Conservation (phyloP, 2,113 vertebrate genomes). For the Oncorhynchus mykiss region DNA sequence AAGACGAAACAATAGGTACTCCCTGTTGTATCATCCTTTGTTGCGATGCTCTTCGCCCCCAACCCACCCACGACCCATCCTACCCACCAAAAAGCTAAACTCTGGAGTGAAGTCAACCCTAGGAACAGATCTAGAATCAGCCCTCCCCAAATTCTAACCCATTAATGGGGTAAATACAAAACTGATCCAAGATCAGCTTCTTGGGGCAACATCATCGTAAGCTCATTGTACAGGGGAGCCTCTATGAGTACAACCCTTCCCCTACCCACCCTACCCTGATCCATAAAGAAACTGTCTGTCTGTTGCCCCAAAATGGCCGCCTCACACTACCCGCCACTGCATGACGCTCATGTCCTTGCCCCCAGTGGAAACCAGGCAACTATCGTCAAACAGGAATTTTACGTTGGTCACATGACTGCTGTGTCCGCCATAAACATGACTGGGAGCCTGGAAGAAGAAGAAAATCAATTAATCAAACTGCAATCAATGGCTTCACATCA, state of each 20-base stretch:
- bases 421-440: slow-evolving; percentile 89
- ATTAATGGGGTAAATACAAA: too few relatives aligned
- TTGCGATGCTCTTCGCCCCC: slow-evolving; percentile 34
- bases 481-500: neutral
- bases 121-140: neutral
- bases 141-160: too few relatives aligned
- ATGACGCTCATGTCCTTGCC: slow-evolving; percentile 98
- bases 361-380: slow-evolving; percentile 93
- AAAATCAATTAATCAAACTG: neutral
- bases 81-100: neutral
- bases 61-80: neutral
- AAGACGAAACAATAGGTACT: slow-evolving; percentile 34
- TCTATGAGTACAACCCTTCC: neutral
- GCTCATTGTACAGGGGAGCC: neutral
- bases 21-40: slow-evolving; percentile 29
- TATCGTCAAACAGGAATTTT: slow-evolving; percentile 89
- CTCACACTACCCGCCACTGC: slow-evolving; percentile 95
- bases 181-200: too few relatives aligned
- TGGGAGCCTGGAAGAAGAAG: slow-evolving; percentile 81
- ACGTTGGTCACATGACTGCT: slow-evolving; percentile 99
- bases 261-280: neutral
- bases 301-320: neutral
- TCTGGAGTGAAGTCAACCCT: neutral
- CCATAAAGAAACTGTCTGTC: neutral
- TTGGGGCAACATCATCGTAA: too few relatives aligned